Base-by-base conservation (phyloP, 1,140 invertebrate species). In the Drosophila prosaltans region DNA sequence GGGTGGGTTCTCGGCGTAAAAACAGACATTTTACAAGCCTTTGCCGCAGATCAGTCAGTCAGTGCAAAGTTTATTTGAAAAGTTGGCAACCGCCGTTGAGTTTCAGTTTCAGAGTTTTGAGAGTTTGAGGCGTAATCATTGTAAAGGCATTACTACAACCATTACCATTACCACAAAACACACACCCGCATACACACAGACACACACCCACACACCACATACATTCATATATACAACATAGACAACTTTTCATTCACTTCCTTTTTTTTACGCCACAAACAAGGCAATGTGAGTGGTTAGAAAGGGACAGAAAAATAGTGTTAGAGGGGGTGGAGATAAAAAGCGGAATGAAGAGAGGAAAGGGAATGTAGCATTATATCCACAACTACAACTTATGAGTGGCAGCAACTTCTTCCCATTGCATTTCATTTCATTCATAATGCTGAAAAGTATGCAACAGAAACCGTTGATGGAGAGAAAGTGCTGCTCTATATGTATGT, bases 1-100 rank as follows among this genome's bases (percentile, higher is more conserved):
- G 16, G 16, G 16, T 16, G 16, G 45, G 10, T 32, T 48, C 10
- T 41, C 24, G 36, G 63, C 40, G 59, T 39, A 71, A 63, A 59
- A 61, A 69, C 28, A 63, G 63, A 66, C 72, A 74, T 63, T 51
- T 48, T 65, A 67, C 59, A 65, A 40, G 62, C 43, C 45, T 51
- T 51, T 51, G 54, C 30, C 59, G 54, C 66, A 65, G 76, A 84
- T 80, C 77, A 80, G 73, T 43, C 24, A 71, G 73, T 40, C 40
- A 55, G 36, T 72, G 67, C 54, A 67, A 80, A 84, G 81, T 85
- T 84, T 84, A 80, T 84, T 84, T 84, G 78, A 84, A 86, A 86
- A 86, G 83, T 86, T 81, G 79, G 45, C 40, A 58, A 72, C 72
- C 57, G 40, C 55, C 67, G 48, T 60, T 51, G 45, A 51, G 45